Conservation (phyloP, 2,888 invertebrate species). For the Melolontha melolontha region DNA sequence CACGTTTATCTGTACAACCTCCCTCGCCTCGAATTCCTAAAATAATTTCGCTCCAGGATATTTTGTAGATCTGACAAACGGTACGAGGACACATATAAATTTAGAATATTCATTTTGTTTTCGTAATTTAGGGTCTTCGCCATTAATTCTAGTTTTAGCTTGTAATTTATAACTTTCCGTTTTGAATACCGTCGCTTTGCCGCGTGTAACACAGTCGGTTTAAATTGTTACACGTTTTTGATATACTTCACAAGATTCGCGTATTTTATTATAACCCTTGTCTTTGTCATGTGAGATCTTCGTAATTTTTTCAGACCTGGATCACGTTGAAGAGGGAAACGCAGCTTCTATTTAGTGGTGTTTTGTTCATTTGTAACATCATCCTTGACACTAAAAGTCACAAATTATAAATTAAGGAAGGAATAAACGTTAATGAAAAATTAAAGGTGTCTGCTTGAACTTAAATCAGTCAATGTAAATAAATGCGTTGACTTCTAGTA, state of each 20-base stretch:
- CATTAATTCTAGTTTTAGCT: constrained; percentile 23
- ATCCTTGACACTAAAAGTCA: too few species aligned
- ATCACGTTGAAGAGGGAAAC: constrained; percentile 14
- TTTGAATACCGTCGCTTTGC: background rate
- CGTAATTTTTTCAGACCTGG: constrained; percentile 3
- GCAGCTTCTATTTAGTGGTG: background rate
- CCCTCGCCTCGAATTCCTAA: too few species aligned
- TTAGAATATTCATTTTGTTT: constrained; percentile 16
- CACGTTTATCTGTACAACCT: too few species aligned
- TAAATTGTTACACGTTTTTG: constrained; percentile 8
- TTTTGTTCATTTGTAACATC: too few species aligned
- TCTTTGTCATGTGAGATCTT: constrained; percentile 4
- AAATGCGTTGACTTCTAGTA: too few species aligned
- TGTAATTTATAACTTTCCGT: constrained; percentile 15
- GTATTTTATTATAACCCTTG: constrained; percentile 5
- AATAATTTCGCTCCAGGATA: background rate
- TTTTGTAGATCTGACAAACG: background rate
- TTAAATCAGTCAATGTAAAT: too few species aligned
- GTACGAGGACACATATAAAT: constrained; percentile 9
- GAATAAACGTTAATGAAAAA: too few species aligned
- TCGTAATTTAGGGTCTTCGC: constrained; percentile 8
- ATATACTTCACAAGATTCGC: constrained; percentile 6
- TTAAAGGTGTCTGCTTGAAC: too few species aligned
- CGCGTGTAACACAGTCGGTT: constrained; percentile 14
- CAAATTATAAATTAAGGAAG: too few species aligned